Base-by-base conservation (phyloP, 2,113 vertebrate genomes). In the Lepus timidus region DNA sequence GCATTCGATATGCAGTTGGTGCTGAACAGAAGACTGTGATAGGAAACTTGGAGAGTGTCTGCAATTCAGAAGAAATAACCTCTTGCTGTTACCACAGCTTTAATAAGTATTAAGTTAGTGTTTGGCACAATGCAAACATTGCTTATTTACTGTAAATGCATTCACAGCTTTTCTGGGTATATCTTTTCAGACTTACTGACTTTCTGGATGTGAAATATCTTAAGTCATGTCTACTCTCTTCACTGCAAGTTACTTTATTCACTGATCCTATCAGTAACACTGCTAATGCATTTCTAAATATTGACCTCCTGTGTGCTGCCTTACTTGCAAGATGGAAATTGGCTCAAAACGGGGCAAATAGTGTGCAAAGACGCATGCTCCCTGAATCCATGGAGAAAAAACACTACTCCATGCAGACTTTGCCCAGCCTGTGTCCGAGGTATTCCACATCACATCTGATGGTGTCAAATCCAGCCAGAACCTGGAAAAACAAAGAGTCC, bases 401-500 rank as follows among this genome's bases (percentile, higher is more conserved):
- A 99, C 25, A 20, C 98, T 99, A 61, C 98, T 99, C 98, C 99
- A 99, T 0, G 98, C 98, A 19, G 98, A 98, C 87, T 99, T 99
- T 61, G 98, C 99, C 99, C 98, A 99, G 75, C 99, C 99, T 0
- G 98, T 99, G 96, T 99, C 99, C 16, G 99, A 99, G 0, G 98
- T 98, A 92, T 98, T 99, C 99, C 98, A 99, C 87, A 99, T 96
- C 65, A 98, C 83, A 74, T 99, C 98, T 0, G 92, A 97, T 14
- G 98, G 97, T 1, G 97, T 98, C 95, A 99, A 97, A 94, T 99
- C 98, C 91, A 99, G 95, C 99, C 99, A 99, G 97, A 98, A 99
- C 96, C 98, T 98, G 90, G 39, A 22, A 88, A 93, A 55, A 94
- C 22, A 96, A 95, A 92, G 58, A 90, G 0, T 39, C 33, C 27